Base-by-base conservation (phyloP, 2,113 vertebrate genomes). In the Rhinoderma darwinii region DNA sequence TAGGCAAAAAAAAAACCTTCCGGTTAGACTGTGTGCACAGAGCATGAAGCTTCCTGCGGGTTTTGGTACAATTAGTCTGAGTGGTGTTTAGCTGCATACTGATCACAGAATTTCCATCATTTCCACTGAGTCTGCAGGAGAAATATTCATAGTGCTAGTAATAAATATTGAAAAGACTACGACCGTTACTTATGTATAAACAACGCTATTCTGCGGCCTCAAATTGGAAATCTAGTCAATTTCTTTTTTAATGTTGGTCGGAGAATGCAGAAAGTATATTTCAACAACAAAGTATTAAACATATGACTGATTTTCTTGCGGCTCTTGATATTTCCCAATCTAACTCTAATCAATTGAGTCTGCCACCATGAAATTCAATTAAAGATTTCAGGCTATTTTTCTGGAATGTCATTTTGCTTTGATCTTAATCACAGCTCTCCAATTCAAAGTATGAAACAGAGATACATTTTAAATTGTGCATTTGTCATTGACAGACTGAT, bases 341-440 rank as follows among this genome's bases (percentile, higher is more conserved):
- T 20, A 30, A 15, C 18, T 27, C 37, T 70, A 68, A 83, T 68
- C 59, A 83, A 82, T 70, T 4, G 63, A 70, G 81, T 70, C 61
- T 56, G 39, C 39, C 27, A 35, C 61, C 27, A 68, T 70, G 63
- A 70, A 83, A 83, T 70, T 68, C 30, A 83, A 70, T 83, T 47
- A 54, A 47, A 44, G 80, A 82, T 35, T 82, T 47, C 59, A 68
- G 15, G 12, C 51, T 68, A 68, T 50, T 44, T 50, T 70, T 83
- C 59, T 83, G 17, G 61, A 83, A 50, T 66, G 44, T 83, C 30
- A 83, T 83, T 70, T 83, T 83, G 51, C 81, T 68, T 79, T 79
- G 76, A 39, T 79, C 76, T 54, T 59, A 79, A 56, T 54, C 30
- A 79, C 51, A 79, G 9, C 35, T n/a, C 51, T 79, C 11, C 35